Percentiles rank a stretch among this genome's conserved stretches.
These are phyloP conservation scores for Coleophora deauratella DNA, from an alignment of 2,888 invertebrate species.

Conservation along the genomic window DNA sequence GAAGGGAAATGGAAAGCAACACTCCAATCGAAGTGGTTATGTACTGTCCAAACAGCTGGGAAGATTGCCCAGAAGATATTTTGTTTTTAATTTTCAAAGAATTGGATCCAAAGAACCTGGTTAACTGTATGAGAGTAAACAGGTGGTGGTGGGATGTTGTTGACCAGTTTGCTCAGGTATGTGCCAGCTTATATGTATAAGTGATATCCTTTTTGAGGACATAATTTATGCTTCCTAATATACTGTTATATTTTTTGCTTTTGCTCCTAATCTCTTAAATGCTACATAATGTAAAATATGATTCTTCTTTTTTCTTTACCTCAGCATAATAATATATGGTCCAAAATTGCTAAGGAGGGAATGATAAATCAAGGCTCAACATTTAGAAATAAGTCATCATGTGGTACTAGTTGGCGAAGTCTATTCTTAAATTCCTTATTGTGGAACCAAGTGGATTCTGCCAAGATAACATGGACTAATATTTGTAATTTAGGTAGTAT, in stretches of 20 bases:
- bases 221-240: too few relatives aligned
- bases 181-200: conserved; percentile 2
- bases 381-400: conserved; percentile 24
- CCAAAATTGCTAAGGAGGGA: conserved; percentile 19
- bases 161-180: conserved; percentile 29
- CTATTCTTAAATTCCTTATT: conserved; percentile 26
- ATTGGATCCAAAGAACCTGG: conserved; percentile 23
- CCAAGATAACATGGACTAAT: not conserved
- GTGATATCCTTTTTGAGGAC: not conserved
- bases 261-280: too few relatives aligned
- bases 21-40: too few relatives aligned
- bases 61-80: conserved; percentile 31
- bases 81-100: conserved; percentile 27
- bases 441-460: conserved; percentile 21
- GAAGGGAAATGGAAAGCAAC: too few relatives aligned
- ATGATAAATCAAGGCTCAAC: conserved; percentile 25
- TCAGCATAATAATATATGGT: conserved; percentile 25
- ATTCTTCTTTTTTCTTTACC: too few relatives aligned
- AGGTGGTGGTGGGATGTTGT: conserved; percentile 30
- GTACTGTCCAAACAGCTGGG: conserved; percentile 17
- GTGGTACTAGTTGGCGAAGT: conserved; percentile 15
- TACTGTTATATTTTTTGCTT: too few relatives aligned
- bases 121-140: conserved; percentile 31
- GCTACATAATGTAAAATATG: too few relatives aligned
- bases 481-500: not conserved